A percentile compares a stretch with the other conserved stretches of the same genome.
These are phyloP conservation scores for Salvator merianae DNA, from an alignment of 2,113 vertebrate species.

Conservation along the genomic window DNA sequence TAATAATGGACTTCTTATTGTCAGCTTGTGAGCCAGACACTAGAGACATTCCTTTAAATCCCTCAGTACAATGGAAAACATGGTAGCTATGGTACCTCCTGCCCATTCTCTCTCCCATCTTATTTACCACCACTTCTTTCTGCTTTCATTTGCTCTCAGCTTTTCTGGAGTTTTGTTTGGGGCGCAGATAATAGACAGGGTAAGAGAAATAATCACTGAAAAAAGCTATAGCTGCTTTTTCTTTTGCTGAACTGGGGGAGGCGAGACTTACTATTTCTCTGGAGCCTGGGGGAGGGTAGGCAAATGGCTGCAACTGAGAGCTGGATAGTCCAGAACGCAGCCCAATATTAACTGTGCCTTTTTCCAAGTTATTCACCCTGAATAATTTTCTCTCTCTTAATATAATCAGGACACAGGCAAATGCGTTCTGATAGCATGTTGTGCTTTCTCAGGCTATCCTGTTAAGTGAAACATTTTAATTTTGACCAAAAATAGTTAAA, in stretches of 20 bases:
- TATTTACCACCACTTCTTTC: background rate
- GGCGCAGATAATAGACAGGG: background rate
- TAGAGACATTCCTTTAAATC: background rate
- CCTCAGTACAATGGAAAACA: background rate
- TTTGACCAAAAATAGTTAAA: background rate
- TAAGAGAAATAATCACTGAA: background rate
- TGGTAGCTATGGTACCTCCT: background rate
- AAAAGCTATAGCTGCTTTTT: background rate
- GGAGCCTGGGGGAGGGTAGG: too few relatives aligned
- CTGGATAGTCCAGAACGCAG: background rate
- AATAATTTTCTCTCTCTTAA: background rate
- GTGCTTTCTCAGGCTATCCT: background rate
- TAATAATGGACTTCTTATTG: background rate
- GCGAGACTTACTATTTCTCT: background rate
- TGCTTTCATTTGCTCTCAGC: background rate
- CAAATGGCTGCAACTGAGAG: background rate
- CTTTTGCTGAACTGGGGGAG: background rate
- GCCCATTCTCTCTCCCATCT: background rate
- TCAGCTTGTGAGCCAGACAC: background rate
- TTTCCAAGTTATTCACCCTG: background rate
- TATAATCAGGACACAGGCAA: background rate
- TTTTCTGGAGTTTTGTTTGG: background rate
- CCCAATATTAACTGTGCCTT: background rate
- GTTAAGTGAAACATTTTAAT: constrained; percentile 12
- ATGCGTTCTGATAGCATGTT: background rate